phyloP scores from a whole-genome alignment of 1,140 invertebrate species.

The Drosophila nasuta region DNA sequence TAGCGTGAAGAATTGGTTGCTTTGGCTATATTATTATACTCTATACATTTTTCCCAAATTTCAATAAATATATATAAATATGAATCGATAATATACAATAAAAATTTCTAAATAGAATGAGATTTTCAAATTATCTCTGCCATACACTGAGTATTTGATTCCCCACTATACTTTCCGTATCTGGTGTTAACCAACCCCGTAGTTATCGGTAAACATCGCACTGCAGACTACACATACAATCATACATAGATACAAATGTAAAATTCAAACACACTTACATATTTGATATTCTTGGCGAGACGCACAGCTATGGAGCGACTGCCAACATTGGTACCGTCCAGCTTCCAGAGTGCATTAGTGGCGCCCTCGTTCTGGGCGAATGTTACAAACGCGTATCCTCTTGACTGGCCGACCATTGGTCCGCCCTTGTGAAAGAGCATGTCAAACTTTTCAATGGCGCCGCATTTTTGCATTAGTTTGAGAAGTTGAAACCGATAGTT shows the following conservation, averaged over 20 bases:
- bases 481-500: slow-evolving; percentile 95
- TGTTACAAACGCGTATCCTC: slow-evolving; percentile 97
- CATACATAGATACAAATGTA: not conserved
- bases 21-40: too few species aligned
- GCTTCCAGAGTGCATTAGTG: slow-evolving; percentile 87
- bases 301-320: slow-evolving; percentile 91
- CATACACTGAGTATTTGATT: too few species aligned
- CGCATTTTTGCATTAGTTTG: slow-evolving; percentile 97
- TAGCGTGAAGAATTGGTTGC: too few species aligned
- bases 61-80: too few species aligned
- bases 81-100: too few species aligned
- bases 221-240: too few species aligned
- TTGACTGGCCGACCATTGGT: slow-evolving; percentile 93
- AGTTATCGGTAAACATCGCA: too few species aligned
- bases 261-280: slow-evolving; percentile 85
- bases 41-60: too few species aligned
- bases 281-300: slow-evolving; percentile 91
- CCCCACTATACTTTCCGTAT: too few species aligned
- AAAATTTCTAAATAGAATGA: too few species aligned
- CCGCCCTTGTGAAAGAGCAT: slow-evolving; percentile 96
- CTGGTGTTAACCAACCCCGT: too few species aligned
- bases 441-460: slow-evolving; percentile 96
- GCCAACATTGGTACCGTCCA: slow-evolving; percentile 91
- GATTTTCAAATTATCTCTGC: too few species aligned
- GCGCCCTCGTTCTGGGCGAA: slow-evolving; percentile 87